Base-by-base conservation (phyloP, 2,797 vertebrate genomes). In the Pseudochromis fuscus region DNA sequence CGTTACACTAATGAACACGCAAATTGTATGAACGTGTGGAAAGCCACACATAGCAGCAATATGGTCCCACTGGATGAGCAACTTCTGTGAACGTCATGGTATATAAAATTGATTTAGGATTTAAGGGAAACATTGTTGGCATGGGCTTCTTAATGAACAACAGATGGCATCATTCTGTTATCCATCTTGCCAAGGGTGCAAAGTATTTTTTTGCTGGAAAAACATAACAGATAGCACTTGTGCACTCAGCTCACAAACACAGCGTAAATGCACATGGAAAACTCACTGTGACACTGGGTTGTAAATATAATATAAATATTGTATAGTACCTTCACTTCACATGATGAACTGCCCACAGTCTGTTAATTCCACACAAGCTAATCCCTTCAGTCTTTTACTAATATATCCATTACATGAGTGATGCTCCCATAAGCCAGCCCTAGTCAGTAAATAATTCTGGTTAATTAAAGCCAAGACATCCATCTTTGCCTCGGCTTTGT, bases 351-450 rank as follows among this genome's bases (percentile, higher is more conserved):
- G 70, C 82, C 76, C 89, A 69, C 81, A 90, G 85, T 90, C 84
- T 87, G 81, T 86, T 92, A 90, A 90, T 87, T 88, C 87, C 81
- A 75, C 86, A 87, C 55, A 78, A 81, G 75, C 86, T 92, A 93
- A 91, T 92, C 90, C 89, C 82, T 87, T 86, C 88, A 89, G 89
- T 91, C 87, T 87, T 89, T 85, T 79, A 77, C 89, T 93, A 94
- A 94, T 93, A 93, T 92, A 93, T 92, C 92, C 87, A 93, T 93
- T 93, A 93, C 91, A 92, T 91, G 91, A 94, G 79, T 90, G 90
- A 93, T 91, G 90, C 87, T 91, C 83, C 88, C 87, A 89, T 87
- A 88, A 90, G 87, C 88, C 87, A 82, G 87, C 85, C 66, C 57
- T 27, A 89, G 87, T 93, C 91, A 89, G 90, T 94, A 93, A 94